phyloP scores from a whole-genome alignment of 2,888 invertebrate species.

The Dermolepida albohirtum region DNA sequence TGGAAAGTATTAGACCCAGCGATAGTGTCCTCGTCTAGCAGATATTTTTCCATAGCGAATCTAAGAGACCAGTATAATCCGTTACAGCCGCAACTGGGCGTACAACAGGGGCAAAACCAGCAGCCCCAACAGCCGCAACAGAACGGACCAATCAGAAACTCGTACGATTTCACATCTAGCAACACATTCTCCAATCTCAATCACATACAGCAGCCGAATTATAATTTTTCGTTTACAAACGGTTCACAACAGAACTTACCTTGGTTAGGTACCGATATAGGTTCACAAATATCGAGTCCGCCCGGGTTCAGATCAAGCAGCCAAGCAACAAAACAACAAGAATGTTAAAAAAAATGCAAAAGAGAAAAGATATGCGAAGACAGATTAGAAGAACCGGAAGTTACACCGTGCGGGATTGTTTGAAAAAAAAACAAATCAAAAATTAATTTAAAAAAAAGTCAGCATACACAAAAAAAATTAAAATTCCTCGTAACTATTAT shows the following conservation, averaged over 20 bases:
- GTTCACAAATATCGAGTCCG: constrained; percentile 63
- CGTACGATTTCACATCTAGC: constrained; percentile 43
- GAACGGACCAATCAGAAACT: constrained; percentile 45
- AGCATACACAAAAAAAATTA: too few species aligned
- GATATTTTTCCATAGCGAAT: constrained; percentile 66
- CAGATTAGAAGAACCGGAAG: too few species aligned
- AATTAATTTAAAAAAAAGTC: too few species aligned
- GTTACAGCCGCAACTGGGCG: constrained; percentile 44
- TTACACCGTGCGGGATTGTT: too few species aligned
- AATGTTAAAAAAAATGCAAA: constrained; percentile 36
- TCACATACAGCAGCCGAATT: constrained; percentile 32
- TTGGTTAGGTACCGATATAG: constrained; percentile 62
- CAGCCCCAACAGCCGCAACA: constrained; percentile 46
- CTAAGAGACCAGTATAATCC: constrained; percentile 57
- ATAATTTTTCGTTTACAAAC: constrained; percentile 51
- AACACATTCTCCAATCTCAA: constrained; percentile 39
- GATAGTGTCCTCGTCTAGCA: constrained; percentile 83
- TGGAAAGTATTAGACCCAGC: constrained; percentile 96
- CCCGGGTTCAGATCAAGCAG: constrained; percentile 63
- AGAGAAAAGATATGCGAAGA: neutral
- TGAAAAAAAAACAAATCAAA: too few species aligned
- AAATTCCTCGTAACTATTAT: too few species aligned
- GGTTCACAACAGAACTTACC: constrained; percentile 54
- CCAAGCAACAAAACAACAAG: constrained; percentile 55
- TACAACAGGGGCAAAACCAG: constrained; percentile 49